phyloP scores from a whole-genome alignment of 2,797 vertebrate species.

The Gallinago solitaria region DNA sequence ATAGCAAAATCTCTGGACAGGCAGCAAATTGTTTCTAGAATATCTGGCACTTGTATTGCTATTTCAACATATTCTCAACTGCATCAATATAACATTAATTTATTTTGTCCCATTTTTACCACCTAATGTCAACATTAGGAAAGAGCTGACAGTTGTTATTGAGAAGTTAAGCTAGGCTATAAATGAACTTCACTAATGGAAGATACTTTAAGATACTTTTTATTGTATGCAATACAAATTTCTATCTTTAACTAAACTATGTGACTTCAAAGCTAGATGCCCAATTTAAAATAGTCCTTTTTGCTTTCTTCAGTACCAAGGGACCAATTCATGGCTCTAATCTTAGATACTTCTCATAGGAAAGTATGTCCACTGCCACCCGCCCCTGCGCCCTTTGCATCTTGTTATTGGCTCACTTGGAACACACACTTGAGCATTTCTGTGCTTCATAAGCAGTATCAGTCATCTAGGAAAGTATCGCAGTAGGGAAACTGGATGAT shows the following conservation, averaged over 20 bases:
- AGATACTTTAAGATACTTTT: background rate
- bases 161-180: background rate
- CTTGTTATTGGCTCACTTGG: too few species aligned
- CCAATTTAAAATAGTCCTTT: background rate
- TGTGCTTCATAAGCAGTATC: background rate
- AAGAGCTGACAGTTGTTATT: background rate
- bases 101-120: background rate
- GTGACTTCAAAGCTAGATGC: background rate
- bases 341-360: background rate
- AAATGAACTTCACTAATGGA: background rate
- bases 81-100: background rate
- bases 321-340: background rate
- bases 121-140: background rate
- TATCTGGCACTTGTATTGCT: background rate
- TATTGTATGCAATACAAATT: background rate
- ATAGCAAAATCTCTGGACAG: background rate
- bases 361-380: background rate
- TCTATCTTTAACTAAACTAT: background rate
- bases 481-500: background rate
- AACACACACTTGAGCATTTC: background rate
- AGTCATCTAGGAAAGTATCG: background rate
- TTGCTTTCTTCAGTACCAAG: background rate
- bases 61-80: background rate
- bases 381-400: fast-evolving
- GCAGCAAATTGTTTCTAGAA: background rate